These are phyloP conservation scores for Nesidiocoris tenuis DNA, from an alignment of 2,888 invertebrate genomes.

Conservation along the genomic window DNA sequence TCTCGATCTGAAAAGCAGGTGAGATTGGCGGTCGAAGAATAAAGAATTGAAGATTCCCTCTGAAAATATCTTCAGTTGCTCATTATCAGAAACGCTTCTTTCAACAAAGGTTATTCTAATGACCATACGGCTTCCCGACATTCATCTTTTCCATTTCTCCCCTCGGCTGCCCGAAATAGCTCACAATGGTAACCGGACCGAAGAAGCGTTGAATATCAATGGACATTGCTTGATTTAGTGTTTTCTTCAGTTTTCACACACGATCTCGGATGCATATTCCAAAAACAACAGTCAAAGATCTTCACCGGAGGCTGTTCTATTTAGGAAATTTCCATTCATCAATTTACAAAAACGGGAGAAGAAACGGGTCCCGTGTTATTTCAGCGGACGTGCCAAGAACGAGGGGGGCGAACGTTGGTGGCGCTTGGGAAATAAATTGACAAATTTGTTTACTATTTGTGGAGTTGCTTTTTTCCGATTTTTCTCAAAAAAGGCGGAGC, in stretches of 20 bases:
- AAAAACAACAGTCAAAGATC: neutral
- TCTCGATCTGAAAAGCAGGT: no score
- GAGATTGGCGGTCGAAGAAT: no score
- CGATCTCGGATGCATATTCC: no score
- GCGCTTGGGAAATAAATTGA: conserved; percentile 35
- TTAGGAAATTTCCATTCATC: conserved; percentile 38
- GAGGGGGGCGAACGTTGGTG: conserved; percentile 11
- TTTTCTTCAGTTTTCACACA: neutral
- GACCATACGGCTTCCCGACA: neutral
- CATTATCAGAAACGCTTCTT: no score
- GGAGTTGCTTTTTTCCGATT: neutral
- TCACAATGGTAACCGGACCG: conserved; percentile 6
- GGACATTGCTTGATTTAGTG: conserved; percentile 40
- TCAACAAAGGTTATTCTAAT: neutral
- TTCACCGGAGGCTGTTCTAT: conserved; percentile 18
- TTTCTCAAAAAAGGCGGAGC: neutral
- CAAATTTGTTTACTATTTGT: conserved; percentile 35
- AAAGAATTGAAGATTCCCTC: no score
- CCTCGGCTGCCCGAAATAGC: conserved; percentile 26
- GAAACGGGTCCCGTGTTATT: neutral
- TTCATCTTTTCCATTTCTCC: conserved; percentile 5
- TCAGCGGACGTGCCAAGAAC: neutral
- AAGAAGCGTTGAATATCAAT: conserved; percentile 10
- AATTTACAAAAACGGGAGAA: conserved; percentile 16
- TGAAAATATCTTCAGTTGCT: no score